Base-by-base conservation (phyloP, 2,113 vertebrate genomes). In the Perca schrenkii region DNA sequence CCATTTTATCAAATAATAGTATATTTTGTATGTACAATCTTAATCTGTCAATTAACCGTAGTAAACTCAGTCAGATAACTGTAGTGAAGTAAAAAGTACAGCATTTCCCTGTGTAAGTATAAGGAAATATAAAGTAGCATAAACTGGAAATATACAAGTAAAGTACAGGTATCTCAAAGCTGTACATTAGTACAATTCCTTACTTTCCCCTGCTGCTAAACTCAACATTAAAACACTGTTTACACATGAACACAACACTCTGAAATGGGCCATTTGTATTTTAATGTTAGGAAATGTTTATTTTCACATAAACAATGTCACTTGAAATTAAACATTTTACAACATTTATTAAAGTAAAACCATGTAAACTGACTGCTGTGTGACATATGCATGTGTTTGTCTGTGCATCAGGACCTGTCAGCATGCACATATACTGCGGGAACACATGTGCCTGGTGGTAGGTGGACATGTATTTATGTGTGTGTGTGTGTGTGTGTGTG, bases 401-500 rank as follows among this genome's bases (percentile, higher is more conserved):
- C 52, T 31, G 34, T 40, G 67, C n/a, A 28, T 6, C 25, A 28
- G 15, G n/a, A 16, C 22, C 1, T 60, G 36, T 15, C 14, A 43
- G 16, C 47, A 61, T 65, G 71, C 22, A 15, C 46, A 21, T 28
- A 15, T 53, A 66, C 34, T 43, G 52, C 12, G 16, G 58, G 19
- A 60, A 21, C 36, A n/a, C 19, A 40, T 50, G 58, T 73, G 70
- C 53, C 50, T 52, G 16, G n/a, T 43, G 11, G 63, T 53, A 28
- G 21, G 31, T 64, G 28, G 46, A 47, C 6, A 15, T 77, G 49
- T 77, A 19, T 79, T 8, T 71, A 56, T 60, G n/a, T 60, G 60
- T 62, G 60, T 61, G 58, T 61, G 36, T 54, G 54, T 70, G 47
- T 54, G 50, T 68, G 64, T 77, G 49, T 76, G 14, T 79, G 5